Conservation (phyloP, 2,113 vertebrate species). For the Pseudorhombus dupliciocellatus region DNA sequence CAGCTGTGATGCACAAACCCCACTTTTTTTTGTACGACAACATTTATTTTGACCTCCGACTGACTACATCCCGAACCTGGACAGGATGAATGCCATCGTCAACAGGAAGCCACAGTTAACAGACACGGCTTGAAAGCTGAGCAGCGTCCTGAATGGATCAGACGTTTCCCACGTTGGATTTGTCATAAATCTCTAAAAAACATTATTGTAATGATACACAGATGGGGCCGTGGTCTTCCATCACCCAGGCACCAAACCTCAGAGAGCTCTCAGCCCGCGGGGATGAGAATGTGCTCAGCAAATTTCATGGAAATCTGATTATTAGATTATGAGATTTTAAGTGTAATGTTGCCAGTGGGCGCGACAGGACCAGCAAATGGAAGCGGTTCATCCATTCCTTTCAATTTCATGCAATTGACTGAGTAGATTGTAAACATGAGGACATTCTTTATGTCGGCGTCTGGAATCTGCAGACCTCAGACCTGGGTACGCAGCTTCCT, state of each 20-base stretch:
- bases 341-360: background rate
- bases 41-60: background rate
- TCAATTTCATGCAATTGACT: no score
- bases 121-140: background rate
- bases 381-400: background rate
- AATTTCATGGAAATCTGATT: conserved; percentile 11
- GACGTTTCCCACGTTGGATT: background rate
- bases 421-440: no score
- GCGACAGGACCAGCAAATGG: background rate
- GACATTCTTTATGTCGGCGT: no score
- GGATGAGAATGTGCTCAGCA: background rate
- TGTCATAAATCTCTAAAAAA: background rate
- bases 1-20: background rate
- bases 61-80: background rate
- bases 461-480: no score
- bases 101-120: background rate
- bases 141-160: background rate
- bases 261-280: background rate
- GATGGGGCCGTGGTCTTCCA: background rate
- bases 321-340: conserved; percentile 5
- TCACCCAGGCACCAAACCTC: background rate
- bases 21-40: background rate
- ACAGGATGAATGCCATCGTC: background rate
- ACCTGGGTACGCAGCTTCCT: no score
- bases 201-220: background rate